Percentiles rank a stretch among this genome's conserved stretches.
phyloP scores from a whole-genome alignment of 2,888 invertebrate species.

The Cyclophora punctaria region DNA sequence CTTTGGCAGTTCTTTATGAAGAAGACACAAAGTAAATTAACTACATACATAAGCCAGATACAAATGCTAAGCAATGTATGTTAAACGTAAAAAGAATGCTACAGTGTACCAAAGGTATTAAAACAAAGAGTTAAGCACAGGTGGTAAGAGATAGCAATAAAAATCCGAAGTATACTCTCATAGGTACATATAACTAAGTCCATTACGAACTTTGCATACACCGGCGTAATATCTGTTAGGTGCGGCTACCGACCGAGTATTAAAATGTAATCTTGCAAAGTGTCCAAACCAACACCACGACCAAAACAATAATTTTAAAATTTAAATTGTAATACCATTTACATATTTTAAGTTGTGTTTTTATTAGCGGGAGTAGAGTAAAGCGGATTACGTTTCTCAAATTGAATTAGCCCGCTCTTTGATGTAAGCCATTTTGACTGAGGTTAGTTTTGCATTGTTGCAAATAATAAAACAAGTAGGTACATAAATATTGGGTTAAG shows the following conservation, averaged over 20 bases:
- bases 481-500: no score
- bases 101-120: no score
- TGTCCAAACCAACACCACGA: constrained; percentile 8
- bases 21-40: no score
- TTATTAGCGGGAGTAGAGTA: background rate
- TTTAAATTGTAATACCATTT: constrained; percentile 5
- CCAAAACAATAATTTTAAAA: constrained; percentile 4
- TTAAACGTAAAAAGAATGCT: no score
- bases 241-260: constrained; percentile 12
- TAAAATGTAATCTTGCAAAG: constrained; percentile 21
- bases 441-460: no score
- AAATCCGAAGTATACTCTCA: no score
- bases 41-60: no score
- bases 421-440: no score
- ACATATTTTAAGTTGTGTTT: constrained; percentile 1
- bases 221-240: constrained; percentile 11
- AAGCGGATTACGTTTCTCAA: background rate
- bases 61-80: no score
- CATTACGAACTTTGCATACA: constrained; percentile 19
- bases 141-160: background rate
- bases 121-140: background rate
- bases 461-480: no score
- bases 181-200: constrained; percentile 14
- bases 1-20: no score
- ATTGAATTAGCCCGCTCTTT: no score